Evolutionary conservation across 2,888 invertebrate species (phyloP).

Genomic region (Saturnia japonica): DNA sequence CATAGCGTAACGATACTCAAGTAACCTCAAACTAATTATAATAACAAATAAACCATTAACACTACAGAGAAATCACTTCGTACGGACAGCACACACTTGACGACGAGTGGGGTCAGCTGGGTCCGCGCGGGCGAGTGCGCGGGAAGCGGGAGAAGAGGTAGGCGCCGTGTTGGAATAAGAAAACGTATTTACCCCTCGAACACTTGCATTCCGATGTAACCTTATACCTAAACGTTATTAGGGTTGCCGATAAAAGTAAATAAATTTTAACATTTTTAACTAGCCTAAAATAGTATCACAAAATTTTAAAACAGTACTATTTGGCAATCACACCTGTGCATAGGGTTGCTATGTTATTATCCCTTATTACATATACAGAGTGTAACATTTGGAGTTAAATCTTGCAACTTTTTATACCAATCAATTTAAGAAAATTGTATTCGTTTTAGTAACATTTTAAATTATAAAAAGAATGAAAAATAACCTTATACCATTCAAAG

Average conservation of each 20-base stretch:
- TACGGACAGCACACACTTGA: constrained; percentile 37
- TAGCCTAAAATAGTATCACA: background rate
- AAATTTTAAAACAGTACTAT: background rate
- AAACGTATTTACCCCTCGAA: constrained; percentile 66
- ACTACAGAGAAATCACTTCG: constrained; percentile 38
- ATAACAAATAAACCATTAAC: constrained; percentile 61
- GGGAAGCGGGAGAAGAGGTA: constrained; percentile 23
- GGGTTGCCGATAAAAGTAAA: constrained; percentile 47
- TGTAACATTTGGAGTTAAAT: no score
- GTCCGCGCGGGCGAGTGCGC: constrained; percentile 25
- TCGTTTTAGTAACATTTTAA: no score
- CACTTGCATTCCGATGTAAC: constrained; percentile 63
- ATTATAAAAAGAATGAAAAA: no score
- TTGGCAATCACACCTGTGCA: background rate
- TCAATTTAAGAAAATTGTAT: no score
- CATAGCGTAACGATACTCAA: constrained; percentile 27
- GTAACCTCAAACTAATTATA: constrained; percentile 50
- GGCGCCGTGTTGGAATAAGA: constrained; percentile 51
- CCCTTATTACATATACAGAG: background rate
- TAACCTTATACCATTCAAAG: no score
- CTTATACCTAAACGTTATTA: constrained; percentile 59
- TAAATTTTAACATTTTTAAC: background rate
- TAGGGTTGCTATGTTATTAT: background rate
- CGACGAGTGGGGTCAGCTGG: constrained; percentile 34
- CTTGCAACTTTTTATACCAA: no score